phyloP scores from a whole-genome alignment of 2,888 invertebrate genomes.

The Eutolmus rufibarbis region DNA sequence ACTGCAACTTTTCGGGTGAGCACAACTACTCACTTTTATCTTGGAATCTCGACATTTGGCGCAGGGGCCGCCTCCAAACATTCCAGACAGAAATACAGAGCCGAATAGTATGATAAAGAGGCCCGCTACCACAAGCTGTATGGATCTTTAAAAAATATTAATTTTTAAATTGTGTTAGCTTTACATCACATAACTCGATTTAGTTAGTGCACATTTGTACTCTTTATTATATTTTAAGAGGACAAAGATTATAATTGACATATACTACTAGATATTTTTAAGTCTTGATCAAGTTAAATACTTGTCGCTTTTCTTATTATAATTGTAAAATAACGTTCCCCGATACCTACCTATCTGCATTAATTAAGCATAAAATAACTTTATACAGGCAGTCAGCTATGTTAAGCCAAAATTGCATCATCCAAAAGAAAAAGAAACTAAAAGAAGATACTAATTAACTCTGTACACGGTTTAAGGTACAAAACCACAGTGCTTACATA shows the following conservation, averaged over 20 bases:
- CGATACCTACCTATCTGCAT: background rate
- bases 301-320: background rate
- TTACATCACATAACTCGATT: background rate
- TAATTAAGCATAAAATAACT: background rate
- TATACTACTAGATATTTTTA: too few species aligned
- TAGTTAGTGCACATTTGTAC: background rate
- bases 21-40: background rate
- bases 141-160: background rate
- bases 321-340: background rate
- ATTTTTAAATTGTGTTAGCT: background rate
- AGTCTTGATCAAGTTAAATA: too few species aligned
- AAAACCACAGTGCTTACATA: background rate
- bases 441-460: background rate
- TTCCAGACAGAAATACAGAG: background rate
- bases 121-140: background rate
- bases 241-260: background rate
- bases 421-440: conserved; percentile 12
- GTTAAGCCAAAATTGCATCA: conserved; percentile 14
- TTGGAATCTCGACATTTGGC: background rate
- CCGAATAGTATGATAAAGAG: background rate
- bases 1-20: background rate
- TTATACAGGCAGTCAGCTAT: background rate
- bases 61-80: background rate
- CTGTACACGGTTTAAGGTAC: background rate
- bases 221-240: background rate